Base-by-base conservation (phyloP, 2,888 invertebrate species). In the Morpho deidamia region DNA sequence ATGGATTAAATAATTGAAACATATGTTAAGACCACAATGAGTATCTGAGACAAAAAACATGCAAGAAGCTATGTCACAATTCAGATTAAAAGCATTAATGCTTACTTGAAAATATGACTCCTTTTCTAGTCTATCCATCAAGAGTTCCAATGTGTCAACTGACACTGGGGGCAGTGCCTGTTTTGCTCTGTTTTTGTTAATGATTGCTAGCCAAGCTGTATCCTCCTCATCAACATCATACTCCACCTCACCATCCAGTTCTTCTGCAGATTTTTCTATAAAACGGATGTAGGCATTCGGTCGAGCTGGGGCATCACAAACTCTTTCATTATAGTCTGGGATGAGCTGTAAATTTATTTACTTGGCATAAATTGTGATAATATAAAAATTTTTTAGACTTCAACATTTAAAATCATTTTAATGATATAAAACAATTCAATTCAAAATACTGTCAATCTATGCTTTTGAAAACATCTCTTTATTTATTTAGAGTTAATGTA, bases 171-270 rank as follows among this genome's bases (percentile, higher is more conserved):
- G 92, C 35, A 96, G 76, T 1, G 93, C 93, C 50, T 93, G 92
- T 41, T 93, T 92, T 51, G 92, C 90, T 45, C 99, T 91, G 64
- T 93, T 92, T 66, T 96, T 95, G 78, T 99, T 99, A 63, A 98
- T 94, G 51, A 97, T 92, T 37, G 94, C 92, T 57, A 99, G 83
- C 99, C 99, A 99, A 0, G 97, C 96, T 10, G 96, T 95, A 72
- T 99, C 99, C 87, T 99, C 99, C 77, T 99, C 99, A 78, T 99
- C 99, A 65, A 99, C 95, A 86, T 99, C 99, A 89, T 99, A 99
- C 79, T 99, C 99, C 7, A 94, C 93, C 70, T 94, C 96, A 55
- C 97, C 97, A 75, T 99, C 98, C 32, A 99, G 84, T 76, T 99
- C 98, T 78, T 99, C 98, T 0, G 95, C 93, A 8, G 97, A 96